Conservation (phyloP, 1,140 invertebrate species). For the Dinoponera quadriceps region DNA sequence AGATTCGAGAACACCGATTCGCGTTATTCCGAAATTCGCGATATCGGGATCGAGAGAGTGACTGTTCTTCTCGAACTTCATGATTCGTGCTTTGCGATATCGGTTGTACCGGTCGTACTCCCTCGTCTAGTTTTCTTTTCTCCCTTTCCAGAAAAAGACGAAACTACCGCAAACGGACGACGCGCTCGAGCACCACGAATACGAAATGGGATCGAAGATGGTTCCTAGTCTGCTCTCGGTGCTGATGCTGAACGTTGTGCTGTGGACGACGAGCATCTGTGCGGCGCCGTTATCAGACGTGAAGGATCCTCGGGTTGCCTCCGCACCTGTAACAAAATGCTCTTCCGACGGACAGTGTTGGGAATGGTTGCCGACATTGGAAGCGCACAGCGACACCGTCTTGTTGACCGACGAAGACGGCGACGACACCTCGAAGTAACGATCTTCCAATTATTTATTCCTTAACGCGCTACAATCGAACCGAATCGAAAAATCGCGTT, state of each 20-base stretch:
- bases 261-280: conserved; percentile 23
- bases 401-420: conserved; percentile 48
- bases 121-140: background rate
- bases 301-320: conserved; percentile 7
- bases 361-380: conserved; percentile 66
- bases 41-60: no score
- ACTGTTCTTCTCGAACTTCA: no score
- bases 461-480: background rate
- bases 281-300: conserved; percentile 47
- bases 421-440: conserved; percentile 45
- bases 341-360: conserved; percentile 65
- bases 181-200: background rate
- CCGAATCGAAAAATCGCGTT: background rate
- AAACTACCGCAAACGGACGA: conserved; percentile 7
- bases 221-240: background rate
- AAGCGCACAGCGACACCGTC: conserved; percentile 7
- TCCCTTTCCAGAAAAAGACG: background rate
- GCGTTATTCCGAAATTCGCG: no score
- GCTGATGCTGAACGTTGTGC: conserved; percentile 14
- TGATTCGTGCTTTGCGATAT: no score
- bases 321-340: conserved; percentile 49
- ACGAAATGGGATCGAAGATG: conserved; percentile 33
- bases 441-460: background rate
- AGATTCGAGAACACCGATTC: no score
- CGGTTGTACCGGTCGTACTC: no score